Evolutionary conservation across 2,113 vertebrate genomes (phyloP), one percentile per base, ranked within the genome.

Genomic region (Hemiscyllium ocellatum): DNA sequence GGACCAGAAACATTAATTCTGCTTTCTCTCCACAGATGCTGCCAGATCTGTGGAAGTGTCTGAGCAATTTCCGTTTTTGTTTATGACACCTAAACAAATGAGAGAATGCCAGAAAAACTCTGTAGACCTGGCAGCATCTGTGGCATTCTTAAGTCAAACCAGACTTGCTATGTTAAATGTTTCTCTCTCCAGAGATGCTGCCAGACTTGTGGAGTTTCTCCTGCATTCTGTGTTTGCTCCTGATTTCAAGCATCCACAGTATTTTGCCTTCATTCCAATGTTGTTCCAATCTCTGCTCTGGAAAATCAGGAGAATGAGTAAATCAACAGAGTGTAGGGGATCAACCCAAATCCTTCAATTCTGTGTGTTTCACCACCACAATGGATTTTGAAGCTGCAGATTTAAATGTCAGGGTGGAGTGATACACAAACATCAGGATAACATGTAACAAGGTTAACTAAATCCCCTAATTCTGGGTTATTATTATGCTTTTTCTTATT

Each of bases 361-460:
- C 89, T 37, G 20, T 37, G 66, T 6, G n/a, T 33, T 19, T 66
- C 89, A 20, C 15, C 33, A 91, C 15, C 4, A 91, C 13, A 65
- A 65, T 65, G 29, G 56, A 61, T 91, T 91, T 91, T 91, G 87
- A 56, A 91, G 52, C 61, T 91, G 56, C 29, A 91, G 29, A 91
- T 4, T n/a, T 4, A 61, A 61, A 61, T 90, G 61, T 90, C 12
- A 29, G 56, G 22, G 13, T 65, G 89, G 5, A 24, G 6, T 66
- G 61, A 37, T 17, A 93, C 87, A 90, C 52, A 61, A 33, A 56
- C 8, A 47, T 22, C 37, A 89, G 47, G 52, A 29, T 12, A 89
- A 89, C 47, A 50, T 26, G 52, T 56, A 33, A 56, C 2, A 56
- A 56, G 86, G 7, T 89, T 29, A 56, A 56, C 10, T 29, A 24